Evolutionary conservation across 64 coral and sea anemone genomes (phyloP).

Genomic region (Dendrophyllia cribrosa): DNA sequence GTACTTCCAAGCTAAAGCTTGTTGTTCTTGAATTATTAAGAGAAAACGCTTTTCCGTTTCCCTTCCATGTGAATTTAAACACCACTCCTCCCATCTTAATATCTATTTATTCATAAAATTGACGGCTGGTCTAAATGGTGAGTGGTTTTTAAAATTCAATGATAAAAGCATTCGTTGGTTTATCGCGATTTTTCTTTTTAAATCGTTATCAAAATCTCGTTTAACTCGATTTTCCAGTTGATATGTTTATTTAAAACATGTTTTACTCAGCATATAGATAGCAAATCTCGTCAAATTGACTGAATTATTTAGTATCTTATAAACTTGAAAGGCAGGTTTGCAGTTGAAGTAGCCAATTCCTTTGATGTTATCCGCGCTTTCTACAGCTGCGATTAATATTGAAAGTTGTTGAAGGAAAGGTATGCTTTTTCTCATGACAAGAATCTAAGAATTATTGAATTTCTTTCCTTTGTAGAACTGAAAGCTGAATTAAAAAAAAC

Average conservation of each 20-base stretch:
- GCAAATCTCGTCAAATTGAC: slow-evolving; percentile 33
- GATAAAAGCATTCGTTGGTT: slow-evolving; percentile 19
- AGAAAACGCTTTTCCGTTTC: neutral
- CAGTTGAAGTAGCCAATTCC: neutral
- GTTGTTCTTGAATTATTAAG: neutral
- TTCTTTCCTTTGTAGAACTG: neutral
- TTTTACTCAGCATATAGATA: slow-evolving; percentile 19
- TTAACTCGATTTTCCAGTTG: slow-evolving; percentile 46
- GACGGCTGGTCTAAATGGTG: neutral
- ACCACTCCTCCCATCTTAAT: neutral
- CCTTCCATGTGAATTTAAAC: neutral
- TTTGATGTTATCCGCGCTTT: slow-evolving; percentile 38
- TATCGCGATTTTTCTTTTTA: neutral
- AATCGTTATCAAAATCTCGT: slow-evolving; percentile 19
- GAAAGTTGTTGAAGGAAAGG: slow-evolving; percentile 38
- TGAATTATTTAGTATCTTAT: slow-evolving; percentile 11
- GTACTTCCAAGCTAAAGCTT: too few relatives aligned
- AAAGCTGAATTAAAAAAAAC: neutral
- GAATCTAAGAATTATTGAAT: slow-evolving; percentile 33
- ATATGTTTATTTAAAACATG: slow-evolving; percentile 50
- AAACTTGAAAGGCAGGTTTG: slow-evolving; percentile 4
- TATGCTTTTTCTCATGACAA: slow-evolving; percentile 14
- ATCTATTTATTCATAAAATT: neutral
- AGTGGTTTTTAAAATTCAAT: neutral
- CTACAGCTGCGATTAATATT: slow-evolving; percentile 9